Percentiles rank a stretch among this genome's conserved stretches.
These are phyloP conservation scores for Drosophila takahashii DNA, from an alignment of 1,140 invertebrate species.

Conservation along the genomic window DNA sequence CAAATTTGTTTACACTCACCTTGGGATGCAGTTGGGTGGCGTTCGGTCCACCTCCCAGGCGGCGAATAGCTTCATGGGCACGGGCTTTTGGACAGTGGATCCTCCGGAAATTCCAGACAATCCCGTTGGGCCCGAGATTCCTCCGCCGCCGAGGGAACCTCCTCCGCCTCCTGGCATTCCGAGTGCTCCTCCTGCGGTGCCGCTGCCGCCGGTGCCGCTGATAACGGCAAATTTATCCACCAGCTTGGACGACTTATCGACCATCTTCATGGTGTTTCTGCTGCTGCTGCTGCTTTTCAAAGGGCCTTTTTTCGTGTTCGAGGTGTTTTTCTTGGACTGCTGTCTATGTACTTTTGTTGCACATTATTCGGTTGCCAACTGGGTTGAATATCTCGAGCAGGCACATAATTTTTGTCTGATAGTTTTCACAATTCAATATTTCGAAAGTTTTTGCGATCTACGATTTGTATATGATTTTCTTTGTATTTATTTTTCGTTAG, in stretches of 20 bases:
- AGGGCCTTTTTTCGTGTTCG: conserved; percentile 10
- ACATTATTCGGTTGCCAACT: conserved; percentile 51
- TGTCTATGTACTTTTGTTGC: conserved; percentile 47
- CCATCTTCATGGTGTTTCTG: conserved; percentile 79
- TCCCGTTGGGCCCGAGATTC: conserved; percentile 27
- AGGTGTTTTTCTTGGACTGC: conserved; percentile 16
- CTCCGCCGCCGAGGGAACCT: conserved; percentile 21
- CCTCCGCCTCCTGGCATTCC: conserved; percentile 26
- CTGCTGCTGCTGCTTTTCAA: conserved; percentile 2
- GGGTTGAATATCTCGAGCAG: conserved; percentile 27
- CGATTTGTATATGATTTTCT: background rate
- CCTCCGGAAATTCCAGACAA: conserved; percentile 26
- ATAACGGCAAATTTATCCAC: conserved; percentile 80
- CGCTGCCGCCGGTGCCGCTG: conserved; percentile 40
- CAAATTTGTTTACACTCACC: conserved; percentile 87
- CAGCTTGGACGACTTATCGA: conserved; percentile 82
- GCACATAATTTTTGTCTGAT: conserved; percentile 30
- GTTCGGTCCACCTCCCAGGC: conserved; percentile 99
- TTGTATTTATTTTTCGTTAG: background rate
- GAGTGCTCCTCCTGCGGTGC: conserved; percentile 20
- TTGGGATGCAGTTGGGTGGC: conserved; percentile 97
- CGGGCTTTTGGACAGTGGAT: conserved; percentile 88
- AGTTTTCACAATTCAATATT: conserved; percentile 23
- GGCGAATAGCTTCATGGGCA: conserved; percentile 98
- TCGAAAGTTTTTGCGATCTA: conserved; percentile 6